Percentiles rank a stretch among this genome's conserved stretches.
Evolutionary conservation across 2,113 vertebrate genomes (phyloP).

Genomic region (sheep (Ovis aries)): ARS-UI_Ramb_v3.0 NC_056054.1:193823501-193824000

Average conservation of each 20-base stretch:
- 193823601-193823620: background rate
- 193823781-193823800: background rate
- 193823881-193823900: background rate
- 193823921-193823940: background rate
- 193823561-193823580: background rate
- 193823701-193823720: background rate
- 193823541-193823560: background rate
- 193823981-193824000: background rate
- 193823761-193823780: background rate
- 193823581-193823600: background rate
- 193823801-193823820: background rate
- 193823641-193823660: background rate
- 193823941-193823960: background rate
- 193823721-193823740: background rate
- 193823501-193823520: background rate
- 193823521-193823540: background rate
- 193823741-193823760: background rate
- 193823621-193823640: background rate
- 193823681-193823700: background rate
- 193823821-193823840: background rate
- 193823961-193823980: background rate
- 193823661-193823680: background rate
- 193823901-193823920: background rate
- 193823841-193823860: background rate
- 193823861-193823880: background rate